Percentiles rank a stretch among this genome's conserved stretches.
Conservation (phyloP, 2,113 vertebrate genomes). For the Melanotaenia duboulayi region DNA sequence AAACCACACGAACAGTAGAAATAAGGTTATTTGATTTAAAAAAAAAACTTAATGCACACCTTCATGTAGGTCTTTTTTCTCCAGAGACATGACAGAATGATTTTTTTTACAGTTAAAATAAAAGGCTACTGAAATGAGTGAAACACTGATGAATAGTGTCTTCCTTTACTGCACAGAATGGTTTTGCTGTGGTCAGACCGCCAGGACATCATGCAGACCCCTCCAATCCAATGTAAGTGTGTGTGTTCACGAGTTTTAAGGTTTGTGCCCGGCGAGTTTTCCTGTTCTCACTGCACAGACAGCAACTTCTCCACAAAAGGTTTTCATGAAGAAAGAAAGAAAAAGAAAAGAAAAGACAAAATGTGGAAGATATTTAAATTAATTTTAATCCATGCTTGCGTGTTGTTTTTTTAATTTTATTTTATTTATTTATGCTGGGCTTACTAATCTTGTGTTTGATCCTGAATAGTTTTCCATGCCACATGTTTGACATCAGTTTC, state of each 20-base stretch:
- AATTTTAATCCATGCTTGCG: too few relatives aligned
- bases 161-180: slow-evolving; percentile 83
- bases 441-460: too few relatives aligned
- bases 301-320: slow-evolving; percentile 35
- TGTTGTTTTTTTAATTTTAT: too few relatives aligned
- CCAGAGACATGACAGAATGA: background rate
- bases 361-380: too few relatives aligned
- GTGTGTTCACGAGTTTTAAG: slow-evolving; percentile 35
- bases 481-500: too few relatives aligned
- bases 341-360: too few relatives aligned
- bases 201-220: slow-evolving; percentile 92
- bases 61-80: background rate
- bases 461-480: background rate
- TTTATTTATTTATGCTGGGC: too few relatives aligned
- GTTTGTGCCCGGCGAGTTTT: slow-evolving; percentile 7
- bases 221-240: slow-evolving; percentile 91
- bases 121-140: background rate
- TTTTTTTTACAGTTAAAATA: background rate
- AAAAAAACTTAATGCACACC: background rate
- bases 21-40: background rate
- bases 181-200: slow-evolving; percentile 93
- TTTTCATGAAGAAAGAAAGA: slow-evolving; percentile 18
- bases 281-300: slow-evolving; percentile 24
- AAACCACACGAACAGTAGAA: background rate
- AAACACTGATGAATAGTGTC: slow-evolving; percentile 16